Evolutionary conservation across 2,888 invertebrate genomes (phyloP), one percentile per base, ranked within the genome.

Genomic region (Drosophila greeni): DNA sequence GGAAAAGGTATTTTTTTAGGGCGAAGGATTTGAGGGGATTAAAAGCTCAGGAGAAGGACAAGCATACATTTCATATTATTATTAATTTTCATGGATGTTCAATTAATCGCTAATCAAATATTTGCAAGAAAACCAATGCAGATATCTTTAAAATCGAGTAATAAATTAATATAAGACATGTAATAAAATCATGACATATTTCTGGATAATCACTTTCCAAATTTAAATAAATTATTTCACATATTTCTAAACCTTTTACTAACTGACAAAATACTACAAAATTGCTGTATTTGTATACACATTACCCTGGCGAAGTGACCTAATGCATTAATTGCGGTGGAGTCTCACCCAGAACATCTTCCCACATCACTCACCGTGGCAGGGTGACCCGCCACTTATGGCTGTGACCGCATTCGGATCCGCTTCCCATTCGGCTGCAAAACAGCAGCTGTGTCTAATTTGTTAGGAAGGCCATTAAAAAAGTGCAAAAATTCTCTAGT

Each of bases 391-490:
- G 49, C 29, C 59, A 48, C 39, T 66, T 62, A 67, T 40, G 49
- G 62, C 55, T 48, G 56, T 64, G 62, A 51, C 60, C 70, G 65
- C 56, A 62, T 58, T 53, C 58, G 73, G 51, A 75, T 67, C 58
- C 58, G 62, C 47, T 47, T 67, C 58, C 71, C 42, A 53, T 62
- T 66, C 58, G 36, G 36, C 42, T 70, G 74, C 71, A 71, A 75
- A 74, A 52, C 72, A 73, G 76, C 82, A 79, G 82, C 82, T 70
- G 70, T 61, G 48, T 68, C 75, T 70, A 82, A 79, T 76, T 79
- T 75, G 66, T 67, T 75, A 68, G 62, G 72, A 70, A 61, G 64
- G 47, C 68, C 75, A 82, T 82, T 76, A 75, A 79, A 72, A 70
- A 54, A 59, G 48, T 70, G 70, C 70, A 70, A 70, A 70, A 51